Evolutionary conservation across 1,140 invertebrate species (phyloP).

Genomic region (Drosophila saltans): DNA sequence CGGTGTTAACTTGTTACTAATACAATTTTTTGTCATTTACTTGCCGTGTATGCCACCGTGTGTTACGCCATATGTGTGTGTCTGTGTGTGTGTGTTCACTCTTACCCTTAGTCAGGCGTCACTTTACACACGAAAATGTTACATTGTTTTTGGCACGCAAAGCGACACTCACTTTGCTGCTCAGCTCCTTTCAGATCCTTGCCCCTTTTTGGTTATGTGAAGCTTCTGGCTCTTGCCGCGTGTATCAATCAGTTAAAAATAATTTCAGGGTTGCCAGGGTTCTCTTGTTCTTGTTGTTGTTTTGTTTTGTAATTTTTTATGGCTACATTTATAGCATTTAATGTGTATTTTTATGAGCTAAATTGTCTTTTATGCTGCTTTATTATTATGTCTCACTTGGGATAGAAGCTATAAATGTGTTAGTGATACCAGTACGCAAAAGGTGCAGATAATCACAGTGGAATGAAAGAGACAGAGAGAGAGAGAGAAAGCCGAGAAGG

Average conservation of each 20-base stretch:
- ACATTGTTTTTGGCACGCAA: constrained; percentile 76
- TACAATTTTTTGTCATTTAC: constrained; percentile 36
- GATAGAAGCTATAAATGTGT: constrained; percentile 19
- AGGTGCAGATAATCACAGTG: neutral
- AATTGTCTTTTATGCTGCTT: constrained; percentile 77
- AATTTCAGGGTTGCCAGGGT: constrained; percentile 42
- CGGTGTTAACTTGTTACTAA: constrained; percentile 44
- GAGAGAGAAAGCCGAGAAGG: neutral
- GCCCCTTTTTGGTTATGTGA: neutral
- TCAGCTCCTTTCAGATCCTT: constrained; percentile 6
- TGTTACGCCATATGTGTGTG: constrained; percentile 45
- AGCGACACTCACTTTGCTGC: constrained; percentile 33
- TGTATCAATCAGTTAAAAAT: constrained; percentile 75
- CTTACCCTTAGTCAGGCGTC: constrained; percentile 56
- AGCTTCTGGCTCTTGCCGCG: neutral
- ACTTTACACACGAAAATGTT: constrained; percentile 34
- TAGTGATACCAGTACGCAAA: constrained; percentile 9
- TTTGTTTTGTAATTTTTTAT: constrained; percentile 60
- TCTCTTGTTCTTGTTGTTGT: constrained; percentile 52
- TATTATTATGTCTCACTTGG: constrained; percentile 79
- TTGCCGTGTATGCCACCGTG: constrained; percentile 61
- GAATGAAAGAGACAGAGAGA: neutral
- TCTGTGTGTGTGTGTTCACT: constrained; percentile 16
- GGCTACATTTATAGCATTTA: constrained; percentile 79
- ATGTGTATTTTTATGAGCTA: constrained; percentile 76